Conservation (phyloP, 1,140 invertebrate genomes). For the Phthorimaea operculella region DNA sequence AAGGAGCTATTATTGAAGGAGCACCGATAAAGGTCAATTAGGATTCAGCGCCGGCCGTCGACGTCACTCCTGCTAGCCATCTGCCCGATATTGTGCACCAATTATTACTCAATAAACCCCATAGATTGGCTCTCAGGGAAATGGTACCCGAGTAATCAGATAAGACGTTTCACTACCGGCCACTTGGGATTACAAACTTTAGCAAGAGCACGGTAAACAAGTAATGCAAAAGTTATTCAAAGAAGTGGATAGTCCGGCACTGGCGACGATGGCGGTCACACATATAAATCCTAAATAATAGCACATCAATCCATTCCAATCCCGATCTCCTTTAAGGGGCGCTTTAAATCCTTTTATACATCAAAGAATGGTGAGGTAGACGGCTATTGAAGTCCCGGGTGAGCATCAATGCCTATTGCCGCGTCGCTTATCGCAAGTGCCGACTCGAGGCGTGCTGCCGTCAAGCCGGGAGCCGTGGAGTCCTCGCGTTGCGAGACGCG, state of each 20-base stretch:
- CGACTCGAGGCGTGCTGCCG: constrained; percentile 20
- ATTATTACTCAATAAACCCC: constrained; percentile 21
- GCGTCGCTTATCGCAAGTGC: constrained; percentile 58
- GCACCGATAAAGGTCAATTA: constrained; percentile 49
- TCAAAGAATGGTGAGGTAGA: constrained; percentile 55
- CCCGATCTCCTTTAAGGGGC: constrained; percentile 39
- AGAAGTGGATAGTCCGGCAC: too few species aligned
- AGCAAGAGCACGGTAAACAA: not conserved
- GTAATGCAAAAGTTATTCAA: too few species aligned
- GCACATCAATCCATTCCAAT: constrained; percentile 9
- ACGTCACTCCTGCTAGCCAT: constrained; percentile 14
- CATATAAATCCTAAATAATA: not conserved
- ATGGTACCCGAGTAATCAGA: not conserved
- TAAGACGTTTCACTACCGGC: constrained; percentile 13
- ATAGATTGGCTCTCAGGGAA: constrained; percentile 11
- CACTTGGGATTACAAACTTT: not conserved
- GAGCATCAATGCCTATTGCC: constrained; percentile 64
- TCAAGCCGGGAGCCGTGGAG: constrained; percentile 10
- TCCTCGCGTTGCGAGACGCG: constrained; percentile 17
- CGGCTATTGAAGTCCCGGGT: constrained; percentile 56
- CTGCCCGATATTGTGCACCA: constrained; percentile 16
- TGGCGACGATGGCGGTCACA: not conserved
- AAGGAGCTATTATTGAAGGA: constrained; percentile 47
- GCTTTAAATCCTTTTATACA: constrained; percentile 55
- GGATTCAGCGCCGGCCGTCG: constrained; percentile 20